Evolutionary conservation across 1,140 invertebrate species (phyloP).

Genomic region (Heliconius hewitsoni): DNA sequence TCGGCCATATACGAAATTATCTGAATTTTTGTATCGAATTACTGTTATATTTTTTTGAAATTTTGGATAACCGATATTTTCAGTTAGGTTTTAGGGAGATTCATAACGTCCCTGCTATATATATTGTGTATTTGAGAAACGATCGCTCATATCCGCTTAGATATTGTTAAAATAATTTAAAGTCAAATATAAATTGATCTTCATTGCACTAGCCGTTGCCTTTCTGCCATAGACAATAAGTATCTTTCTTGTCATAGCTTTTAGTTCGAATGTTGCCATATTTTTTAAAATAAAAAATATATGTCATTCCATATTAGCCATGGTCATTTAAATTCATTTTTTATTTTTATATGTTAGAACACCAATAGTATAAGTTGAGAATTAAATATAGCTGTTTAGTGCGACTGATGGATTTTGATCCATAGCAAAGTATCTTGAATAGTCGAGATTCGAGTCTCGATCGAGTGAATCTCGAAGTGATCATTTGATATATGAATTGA

Average conservation of each 20-base stretch:
- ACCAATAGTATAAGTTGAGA: constrained; percentile 28
- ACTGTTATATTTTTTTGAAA: no score
- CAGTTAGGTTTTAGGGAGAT: no score
- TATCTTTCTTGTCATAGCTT: constrained; percentile 40
- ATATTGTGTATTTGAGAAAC: constrained; percentile 54
- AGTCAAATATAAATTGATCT: constrained; percentile 24
- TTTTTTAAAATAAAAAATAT: constrained; percentile 35
- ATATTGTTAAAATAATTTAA: constrained; percentile 55
- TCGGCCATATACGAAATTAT: no score
- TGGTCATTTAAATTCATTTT: constrained; percentile 35
- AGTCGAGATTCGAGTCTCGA: constrained; percentile 32
- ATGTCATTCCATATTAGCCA: constrained; percentile 41
- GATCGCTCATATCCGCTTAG: constrained; percentile 74
- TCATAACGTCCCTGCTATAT: no score
- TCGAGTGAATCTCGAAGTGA: constrained; percentile 61
- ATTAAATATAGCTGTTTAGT: constrained; percentile 45
- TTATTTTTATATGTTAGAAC: constrained; percentile 32
- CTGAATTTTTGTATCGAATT: no score
- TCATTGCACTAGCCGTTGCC: constrained; percentile 42
- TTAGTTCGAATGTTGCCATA: constrained; percentile 40
- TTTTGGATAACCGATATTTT: no score
- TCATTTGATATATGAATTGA: constrained; percentile 77
- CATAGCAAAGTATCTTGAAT: constrained; percentile 39
- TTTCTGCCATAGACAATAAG: constrained; percentile 48
- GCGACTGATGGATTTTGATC: constrained; percentile 36